Base-by-base conservation (phyloP, 2,113 vertebrate genomes). In the Hipposideros armiger region DNA sequence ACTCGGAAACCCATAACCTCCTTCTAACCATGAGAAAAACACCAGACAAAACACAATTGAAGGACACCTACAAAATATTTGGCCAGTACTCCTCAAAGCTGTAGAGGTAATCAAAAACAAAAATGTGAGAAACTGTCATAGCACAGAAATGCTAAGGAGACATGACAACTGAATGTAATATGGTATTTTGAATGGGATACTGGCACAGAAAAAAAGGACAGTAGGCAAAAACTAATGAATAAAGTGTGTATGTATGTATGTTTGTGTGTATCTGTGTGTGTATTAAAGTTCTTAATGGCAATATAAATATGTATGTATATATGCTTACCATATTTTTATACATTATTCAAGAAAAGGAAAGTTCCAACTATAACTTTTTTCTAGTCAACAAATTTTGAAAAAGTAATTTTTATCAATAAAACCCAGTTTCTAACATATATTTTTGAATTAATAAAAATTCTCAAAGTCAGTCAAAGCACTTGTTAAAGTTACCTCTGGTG, bases 241-340 rank as follows among this genome's bases (percentile, higher is more conserved):
- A 52, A 30, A 42, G 36, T 52, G 11, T 32, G 8, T 60, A 60
- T 20, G 10, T 45, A 28, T 84, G 19, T 32, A 16, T 45, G 5
- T 22, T 16, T 17, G n/a, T 58, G 0, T 66, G 0, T 45, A 2
- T 22, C 8, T 17, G n/a, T 58, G 0, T 66, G 0, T 40, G 4
- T 58, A 20, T 72, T 89, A 56, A 83, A 24, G 0, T 32, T 70
- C 58, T 52, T 45, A 56, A 69, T 80, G 56, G 80, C 7, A 15
- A 4, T 42, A 30, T 73, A 54, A 66, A 45, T 58, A 28, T 45
- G 4, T 10, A 24, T 73, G 1, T 22, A 13, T 13, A 22, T 56
- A 62, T 32, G 22, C 80, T 74, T 78, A 45, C 2, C 19, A 69
- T 9, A 67, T 58, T 50, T 58, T 42, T 67, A 32, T 83, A 70